Evolutionary conservation across 2,113 vertebrate species (phyloP).

Genomic region (Python bivittatus): DNA sequence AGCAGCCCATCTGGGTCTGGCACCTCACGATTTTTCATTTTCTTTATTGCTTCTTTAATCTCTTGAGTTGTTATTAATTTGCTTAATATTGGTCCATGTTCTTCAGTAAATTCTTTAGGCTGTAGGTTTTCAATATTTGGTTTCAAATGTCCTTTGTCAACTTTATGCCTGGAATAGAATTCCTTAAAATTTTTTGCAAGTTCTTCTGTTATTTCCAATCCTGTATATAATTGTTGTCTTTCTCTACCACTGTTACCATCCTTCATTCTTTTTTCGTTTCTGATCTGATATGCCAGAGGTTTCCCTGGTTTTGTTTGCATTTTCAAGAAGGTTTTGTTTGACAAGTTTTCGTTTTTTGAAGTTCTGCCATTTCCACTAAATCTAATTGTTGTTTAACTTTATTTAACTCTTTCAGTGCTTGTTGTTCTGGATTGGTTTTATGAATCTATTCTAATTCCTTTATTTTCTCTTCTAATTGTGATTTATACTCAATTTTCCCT

Average conservation of each 20-base stretch:
- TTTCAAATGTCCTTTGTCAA: background rate
- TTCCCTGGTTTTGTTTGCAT: background rate
- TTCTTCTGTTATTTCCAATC: background rate
- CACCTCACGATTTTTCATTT: background rate
- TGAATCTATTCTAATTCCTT: too few relatives aligned
- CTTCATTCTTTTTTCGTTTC: background rate
- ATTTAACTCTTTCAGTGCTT: too few relatives aligned
- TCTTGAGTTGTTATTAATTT: background rate
- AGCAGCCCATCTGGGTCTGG: too few relatives aligned
- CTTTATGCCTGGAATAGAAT: background rate
- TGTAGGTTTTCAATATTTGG: background rate
- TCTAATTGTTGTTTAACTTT: too few relatives aligned
- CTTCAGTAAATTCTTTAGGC: background rate
- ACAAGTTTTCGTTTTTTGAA: background rate
- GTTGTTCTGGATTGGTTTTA: too few relatives aligned
- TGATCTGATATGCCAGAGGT: background rate
- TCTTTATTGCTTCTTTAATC: background rate
- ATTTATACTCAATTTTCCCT: too few relatives aligned
- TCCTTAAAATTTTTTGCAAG: background rate
- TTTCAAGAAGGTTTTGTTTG: background rate
- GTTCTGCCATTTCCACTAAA: background rate
- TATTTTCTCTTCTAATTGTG: too few relatives aligned
- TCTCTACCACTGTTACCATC: background rate
- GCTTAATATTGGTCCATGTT: background rate
- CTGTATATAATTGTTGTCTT: background rate